Evolutionary conservation across 2,113 vertebrate genomes (phyloP).

Genomic region (Chaetodon auriga): DNA sequence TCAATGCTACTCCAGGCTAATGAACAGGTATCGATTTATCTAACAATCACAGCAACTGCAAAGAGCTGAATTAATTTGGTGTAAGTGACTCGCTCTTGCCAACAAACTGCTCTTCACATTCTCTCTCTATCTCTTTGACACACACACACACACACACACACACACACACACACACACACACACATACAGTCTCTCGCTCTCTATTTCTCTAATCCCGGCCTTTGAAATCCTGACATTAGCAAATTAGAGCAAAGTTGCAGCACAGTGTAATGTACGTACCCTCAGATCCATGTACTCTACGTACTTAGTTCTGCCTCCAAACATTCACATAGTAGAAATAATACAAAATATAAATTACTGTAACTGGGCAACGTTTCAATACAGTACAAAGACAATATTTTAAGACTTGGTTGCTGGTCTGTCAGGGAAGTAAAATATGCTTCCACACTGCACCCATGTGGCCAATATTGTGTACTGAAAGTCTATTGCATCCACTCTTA

Average conservation of each 20-base stretch:
- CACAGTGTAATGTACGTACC: constrained; percentile 2
- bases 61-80: constrained; percentile 72
- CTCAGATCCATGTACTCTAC: constrained; percentile 9
- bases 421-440: constrained; percentile 14
- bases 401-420: not conserved
- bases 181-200: not conserved
- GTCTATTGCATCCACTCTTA: not conserved
- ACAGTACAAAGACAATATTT: not conserved
- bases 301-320: not conserved
- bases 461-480: constrained; percentile 50
- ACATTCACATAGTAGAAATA: not conserved
- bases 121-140: not conserved
- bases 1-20: constrained; percentile 66
- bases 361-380: not conserved
- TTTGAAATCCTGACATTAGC: constrained; percentile 35
- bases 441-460: constrained; percentile 72
- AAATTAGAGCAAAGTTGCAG: constrained; percentile 31
- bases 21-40: constrained; percentile 76
- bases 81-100: constrained; percentile 67
- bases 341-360: not conserved
- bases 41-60: constrained; percentile 64
- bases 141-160: not conserved
- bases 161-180: not conserved
- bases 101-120: constrained; percentile 50
- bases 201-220: constrained; percentile 5